phyloP scores from a whole-genome alignment of 1,140 invertebrate genomes.

The Zaprionus nigranus region DNA sequence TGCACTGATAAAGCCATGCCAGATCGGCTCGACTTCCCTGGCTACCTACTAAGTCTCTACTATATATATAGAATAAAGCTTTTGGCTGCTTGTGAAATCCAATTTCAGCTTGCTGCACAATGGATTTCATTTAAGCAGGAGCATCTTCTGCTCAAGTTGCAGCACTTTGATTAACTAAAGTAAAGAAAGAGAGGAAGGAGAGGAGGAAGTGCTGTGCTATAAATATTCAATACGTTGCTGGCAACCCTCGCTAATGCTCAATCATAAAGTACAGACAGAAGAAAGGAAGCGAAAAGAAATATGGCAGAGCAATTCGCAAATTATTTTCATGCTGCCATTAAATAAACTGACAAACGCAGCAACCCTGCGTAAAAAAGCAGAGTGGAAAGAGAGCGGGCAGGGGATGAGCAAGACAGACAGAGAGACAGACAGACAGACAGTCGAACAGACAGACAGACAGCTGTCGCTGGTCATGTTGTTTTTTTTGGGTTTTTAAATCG shows the following conservation, averaged over 20 bases:
- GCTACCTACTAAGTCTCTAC: slow-evolving; percentile 47
- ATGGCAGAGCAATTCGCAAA: slow-evolving; percentile 79
- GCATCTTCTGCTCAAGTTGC: slow-evolving; percentile 19
- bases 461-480: slow-evolving; percentile 53
- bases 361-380: slow-evolving; percentile 8
- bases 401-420: slow-evolving; percentile 26
- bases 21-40: slow-evolving; percentile 23
- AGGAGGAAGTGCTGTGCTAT: slow-evolving; percentile 21
- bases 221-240: slow-evolving; percentile 64
- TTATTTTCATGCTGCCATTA: slow-evolving; percentile 81
- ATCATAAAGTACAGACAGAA: slow-evolving; percentile 67
- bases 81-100: slow-evolving; percentile 62
- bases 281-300: slow-evolving; percentile 42
- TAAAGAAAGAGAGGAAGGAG: neutral
- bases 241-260: slow-evolving; percentile 65
- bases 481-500: slow-evolving; percentile 77
- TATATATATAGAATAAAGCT: slow-evolving; percentile 60
- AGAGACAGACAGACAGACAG: slow-evolving; percentile 47
- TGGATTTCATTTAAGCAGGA: slow-evolving; percentile 67
- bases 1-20: too few species aligned
- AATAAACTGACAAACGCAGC: slow-evolving; percentile 73
- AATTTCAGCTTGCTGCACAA: slow-evolving; percentile 57
- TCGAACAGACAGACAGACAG: slow-evolving; percentile 41
- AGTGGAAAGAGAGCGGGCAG: neutral
- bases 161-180: slow-evolving; percentile 74